phyloP scores from a whole-genome alignment of 2,797 vertebrate species.

The Pipistrellus pygmaeus region DNA sequence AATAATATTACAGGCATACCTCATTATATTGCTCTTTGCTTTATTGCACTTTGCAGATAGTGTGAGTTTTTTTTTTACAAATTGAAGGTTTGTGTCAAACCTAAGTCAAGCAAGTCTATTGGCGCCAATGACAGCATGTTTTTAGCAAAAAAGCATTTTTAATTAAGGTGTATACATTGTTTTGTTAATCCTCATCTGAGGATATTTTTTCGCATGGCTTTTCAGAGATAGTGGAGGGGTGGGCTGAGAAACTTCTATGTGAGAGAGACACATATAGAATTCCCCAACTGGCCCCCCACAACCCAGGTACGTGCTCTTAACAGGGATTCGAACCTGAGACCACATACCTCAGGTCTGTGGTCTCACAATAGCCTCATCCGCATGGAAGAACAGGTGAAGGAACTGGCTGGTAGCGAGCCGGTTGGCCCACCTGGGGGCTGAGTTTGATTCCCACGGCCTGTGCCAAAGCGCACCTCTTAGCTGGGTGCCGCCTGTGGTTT shows the following conservation, averaged over 20 bases:
- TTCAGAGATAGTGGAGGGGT: too few species aligned
- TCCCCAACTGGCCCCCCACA: too few species aligned
- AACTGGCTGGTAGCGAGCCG: background rate
- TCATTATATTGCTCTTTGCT: background rate
- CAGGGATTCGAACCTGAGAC: too few species aligned
- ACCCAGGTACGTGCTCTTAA: too few species aligned
- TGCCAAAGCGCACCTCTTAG: background rate
- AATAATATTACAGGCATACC: too few species aligned
- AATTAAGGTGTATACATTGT: background rate
- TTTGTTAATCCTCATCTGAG: background rate
- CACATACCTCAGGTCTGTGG: background rate
- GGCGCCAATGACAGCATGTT: background rate
- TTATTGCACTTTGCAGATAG: background rate
- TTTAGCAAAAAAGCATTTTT: background rate
- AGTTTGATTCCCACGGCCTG: background rate
- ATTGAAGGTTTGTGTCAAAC: background rate
- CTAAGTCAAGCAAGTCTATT: background rate
- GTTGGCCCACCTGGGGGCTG: background rate
- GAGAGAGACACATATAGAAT: too few species aligned
- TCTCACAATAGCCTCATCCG: background rate
- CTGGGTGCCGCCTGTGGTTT: background rate
- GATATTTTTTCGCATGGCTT: too few species aligned
- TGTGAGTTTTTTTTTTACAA: background rate
- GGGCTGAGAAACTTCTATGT: too few species aligned
- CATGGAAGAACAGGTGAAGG: background rate